Percentiles rank a stretch among this genome's conserved stretches.
These are phyloP conservation scores for Ectemnius lituratus DNA, from an alignment of 2,888 invertebrate species.

Conservation along the genomic window DNA sequence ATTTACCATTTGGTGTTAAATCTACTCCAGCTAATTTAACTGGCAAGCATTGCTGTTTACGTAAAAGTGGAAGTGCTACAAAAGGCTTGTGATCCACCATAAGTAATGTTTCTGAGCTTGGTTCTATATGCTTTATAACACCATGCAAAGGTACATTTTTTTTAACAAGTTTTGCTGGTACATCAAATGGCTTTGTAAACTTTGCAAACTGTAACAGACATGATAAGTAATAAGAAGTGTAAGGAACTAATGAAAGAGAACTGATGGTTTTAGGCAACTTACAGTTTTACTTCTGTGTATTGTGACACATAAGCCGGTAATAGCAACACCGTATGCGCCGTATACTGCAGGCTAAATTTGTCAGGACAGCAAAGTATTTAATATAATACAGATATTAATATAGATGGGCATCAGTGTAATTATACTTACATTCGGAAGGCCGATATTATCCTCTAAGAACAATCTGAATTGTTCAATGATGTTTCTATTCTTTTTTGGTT, in stretches of 20 bases:
- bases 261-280: constrained; percentile 64
- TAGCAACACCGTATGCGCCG: constrained; percentile 79
- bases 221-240: constrained; percentile 26
- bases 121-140: constrained; percentile 79
- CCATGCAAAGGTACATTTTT: constrained; percentile 80
- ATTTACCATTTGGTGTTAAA: constrained; percentile 77
- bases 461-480: no score
- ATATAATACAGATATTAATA: no score
- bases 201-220: constrained; percentile 80
- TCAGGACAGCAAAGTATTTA: no score
- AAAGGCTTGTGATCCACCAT: constrained; percentile 81
- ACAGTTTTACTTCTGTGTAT: constrained; percentile 82
- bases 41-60: constrained; percentile 79
- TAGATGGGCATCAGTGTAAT: no score
- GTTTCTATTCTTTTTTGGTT: no score
- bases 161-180: constrained; percentile 81
- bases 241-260: constrained; percentile 14
- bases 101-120: constrained; percentile 78
- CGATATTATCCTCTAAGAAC: no score
- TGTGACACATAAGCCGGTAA: constrained; percentile 80
- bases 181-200: constrained; percentile 81
- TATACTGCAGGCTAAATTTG: no score
- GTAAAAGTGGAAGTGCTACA: constrained; percentile 80
- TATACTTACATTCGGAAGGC: no score
- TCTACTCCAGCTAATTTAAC: constrained; percentile 79